Percentiles rank a stretch among this genome's conserved stretches.
Conservation (phyloP, 2,797 vertebrate species). For the Sphenodon punctatus region DNA sequence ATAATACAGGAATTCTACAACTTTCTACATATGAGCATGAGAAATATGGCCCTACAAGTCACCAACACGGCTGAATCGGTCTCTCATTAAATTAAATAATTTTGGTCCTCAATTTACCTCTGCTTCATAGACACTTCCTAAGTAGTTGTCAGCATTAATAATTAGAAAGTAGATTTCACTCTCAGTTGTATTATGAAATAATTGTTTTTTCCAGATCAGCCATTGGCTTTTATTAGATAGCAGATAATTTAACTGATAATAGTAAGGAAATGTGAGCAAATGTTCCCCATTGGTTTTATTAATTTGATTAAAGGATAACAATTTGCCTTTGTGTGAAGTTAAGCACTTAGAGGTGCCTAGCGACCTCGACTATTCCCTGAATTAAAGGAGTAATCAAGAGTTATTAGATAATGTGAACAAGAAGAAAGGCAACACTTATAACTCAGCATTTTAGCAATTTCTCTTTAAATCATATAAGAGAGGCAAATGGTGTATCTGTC, state of each 20-base stretch:
- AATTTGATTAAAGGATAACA: constrained; percentile 2
- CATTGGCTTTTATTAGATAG: background rate
- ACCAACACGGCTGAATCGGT: background rate
- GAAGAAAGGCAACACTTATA: background rate
- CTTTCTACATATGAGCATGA: background rate
- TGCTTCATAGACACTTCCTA: background rate
- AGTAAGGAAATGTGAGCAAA: background rate
- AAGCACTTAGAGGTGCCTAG: background rate
- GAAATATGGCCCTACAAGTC: background rate
- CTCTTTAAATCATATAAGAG: background rate
- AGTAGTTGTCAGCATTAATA: background rate
- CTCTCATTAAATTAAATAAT: background rate
- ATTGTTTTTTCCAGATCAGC: background rate
- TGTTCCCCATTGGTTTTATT: background rate
- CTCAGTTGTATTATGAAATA: background rate
- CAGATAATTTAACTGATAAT: background rate
- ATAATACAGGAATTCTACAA: no score
- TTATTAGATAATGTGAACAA: background rate
- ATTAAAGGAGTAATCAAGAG: constrained; percentile 6
- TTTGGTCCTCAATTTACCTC: background rate
- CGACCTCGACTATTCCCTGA: constrained; percentile 9
- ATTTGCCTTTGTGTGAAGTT: background rate
- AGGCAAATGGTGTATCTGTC: background rate
- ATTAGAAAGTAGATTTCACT: background rate
- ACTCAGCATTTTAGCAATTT: background rate